Evolutionary conservation across 2,113 vertebrate genomes (phyloP).

Genomic region (Aepyceros melampus): DNA sequence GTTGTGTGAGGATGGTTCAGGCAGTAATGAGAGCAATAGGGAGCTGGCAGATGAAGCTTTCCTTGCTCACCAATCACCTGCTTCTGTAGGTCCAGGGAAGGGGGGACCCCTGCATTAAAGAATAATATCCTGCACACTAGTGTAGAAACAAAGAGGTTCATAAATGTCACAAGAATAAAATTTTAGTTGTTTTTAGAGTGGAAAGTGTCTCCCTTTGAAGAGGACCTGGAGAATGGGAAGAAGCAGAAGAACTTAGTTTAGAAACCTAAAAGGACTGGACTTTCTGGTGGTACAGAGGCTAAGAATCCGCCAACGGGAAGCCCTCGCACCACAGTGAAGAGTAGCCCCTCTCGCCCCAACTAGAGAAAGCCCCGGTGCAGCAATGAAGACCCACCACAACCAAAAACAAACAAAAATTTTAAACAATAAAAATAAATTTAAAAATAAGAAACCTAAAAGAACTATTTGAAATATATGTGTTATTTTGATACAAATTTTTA

Average conservation of each 20-base stretch:
- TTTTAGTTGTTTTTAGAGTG: not conserved
- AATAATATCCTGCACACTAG: not conserved
- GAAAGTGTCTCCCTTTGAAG: not conserved
- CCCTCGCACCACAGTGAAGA: not conserved
- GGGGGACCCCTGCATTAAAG: not conserved
- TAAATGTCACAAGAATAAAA: not conserved
- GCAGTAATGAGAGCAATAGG: not conserved
- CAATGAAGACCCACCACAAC: not conserved
- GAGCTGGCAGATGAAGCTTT: not conserved
- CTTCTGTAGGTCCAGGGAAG: not conserved
- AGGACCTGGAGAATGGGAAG: not conserved
- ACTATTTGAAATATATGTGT: not conserved
- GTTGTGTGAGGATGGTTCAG: not conserved
- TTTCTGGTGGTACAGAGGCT: not conserved
- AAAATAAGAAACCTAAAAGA: not conserved
- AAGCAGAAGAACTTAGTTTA: not conserved
- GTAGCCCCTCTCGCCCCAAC: not conserved
- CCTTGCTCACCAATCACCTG: not conserved
- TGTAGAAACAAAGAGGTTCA: not conserved
- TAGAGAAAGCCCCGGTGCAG: not conserved
- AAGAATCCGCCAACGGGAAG: not conserved
- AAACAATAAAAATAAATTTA: not conserved
- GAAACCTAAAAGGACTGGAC: not conserved
- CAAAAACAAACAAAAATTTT: not conserved
- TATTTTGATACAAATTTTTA: not conserved